Evolutionary conservation across 2,113 vertebrate genomes (phyloP), one percentile per base, ranked within the genome.

Genomic region (Hydrolagus affinis): DNA sequence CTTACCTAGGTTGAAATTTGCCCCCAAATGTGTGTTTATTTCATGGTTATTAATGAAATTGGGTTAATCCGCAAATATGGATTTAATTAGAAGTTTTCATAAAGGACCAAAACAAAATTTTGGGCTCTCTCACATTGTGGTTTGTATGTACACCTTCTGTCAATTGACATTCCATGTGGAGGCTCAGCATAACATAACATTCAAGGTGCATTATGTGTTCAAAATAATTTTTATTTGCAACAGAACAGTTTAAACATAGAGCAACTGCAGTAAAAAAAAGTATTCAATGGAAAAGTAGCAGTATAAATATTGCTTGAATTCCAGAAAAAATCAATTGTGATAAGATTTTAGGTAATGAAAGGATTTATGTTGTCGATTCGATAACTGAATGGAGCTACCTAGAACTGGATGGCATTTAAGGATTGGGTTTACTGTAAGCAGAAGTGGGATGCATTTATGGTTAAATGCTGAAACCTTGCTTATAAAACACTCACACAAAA

Each of bases 351-450:
- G 97, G 95, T 95, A 87, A 99, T 99, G 98, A 96, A 99, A 92
- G 96, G 96, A 14, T 99, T 96, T 44, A 98, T 99, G 95, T 89
- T 98, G 86, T 99, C 97, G 56, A 97, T 99, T 87, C 99, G 97
- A 96, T 87, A 95, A 96, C 85, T 99, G 98, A 97, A 99, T 99
- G 98, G 98, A 99, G 88, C 93, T 99, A 86, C 98, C 98, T 64
- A 97, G 96, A 60, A 44, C 44, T 44, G 44, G 44, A 94, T 99
- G 75, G 95, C 95, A 90, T 98, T 99, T 91, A 96, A 96, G 91
- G 97, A 99, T 70, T 92, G 98, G 91, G 92, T 91, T 78, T 91
- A 94, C 14, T 94, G 90, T 88, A 98, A 97, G 89, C 92, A 93
- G 91, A 96, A 96, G 97, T 98, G 94, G 91, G 88, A 80, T 85